Evolutionary conservation across 2,113 vertebrate genomes (phyloP).

Genomic region (Neoarius graeffei): DNA sequence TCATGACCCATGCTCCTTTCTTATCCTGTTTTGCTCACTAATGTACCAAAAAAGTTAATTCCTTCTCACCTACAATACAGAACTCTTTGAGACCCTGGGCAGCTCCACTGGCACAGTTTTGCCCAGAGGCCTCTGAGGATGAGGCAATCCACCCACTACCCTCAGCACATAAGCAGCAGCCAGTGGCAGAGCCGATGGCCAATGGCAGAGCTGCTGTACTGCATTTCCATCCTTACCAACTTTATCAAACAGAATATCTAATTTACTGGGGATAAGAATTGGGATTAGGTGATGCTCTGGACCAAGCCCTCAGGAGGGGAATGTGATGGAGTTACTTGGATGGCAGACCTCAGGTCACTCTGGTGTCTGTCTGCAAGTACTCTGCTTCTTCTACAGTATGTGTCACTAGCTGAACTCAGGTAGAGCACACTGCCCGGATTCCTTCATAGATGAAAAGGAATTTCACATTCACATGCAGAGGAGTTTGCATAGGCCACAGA

Average conservation of each 20-base stretch:
- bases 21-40: background rate
- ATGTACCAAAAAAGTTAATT: background rate
- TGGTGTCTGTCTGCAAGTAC: conserved; percentile 2
- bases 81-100: conserved; percentile 12
- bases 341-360: conserved; percentile 12
- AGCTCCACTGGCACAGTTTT: background rate
- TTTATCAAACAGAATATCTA: conserved; percentile 45
- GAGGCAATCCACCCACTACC: conserved; percentile 5
- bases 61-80: background rate
- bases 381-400: conserved; percentile 7
- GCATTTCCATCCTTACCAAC: conserved; percentile 28
- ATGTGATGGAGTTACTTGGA: conserved; percentile 4
- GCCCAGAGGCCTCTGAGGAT: conserved; percentile 18
- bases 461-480: background rate
- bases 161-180: conserved; percentile 29
- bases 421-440: background rate
- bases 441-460: background rate
- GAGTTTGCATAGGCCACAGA: background rate
- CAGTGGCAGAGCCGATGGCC: conserved; percentile 3
- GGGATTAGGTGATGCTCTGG: conserved; percentile 29
- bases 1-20: background rate
- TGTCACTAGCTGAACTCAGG: background rate
- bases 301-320: conserved; percentile 26
- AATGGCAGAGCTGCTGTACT: conserved; percentile 11
- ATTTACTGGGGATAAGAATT: conserved; percentile 14